Evolutionary conservation across 2,888 invertebrate genomes (phyloP).

Genomic region (Himalopsyche japonica): DNA sequence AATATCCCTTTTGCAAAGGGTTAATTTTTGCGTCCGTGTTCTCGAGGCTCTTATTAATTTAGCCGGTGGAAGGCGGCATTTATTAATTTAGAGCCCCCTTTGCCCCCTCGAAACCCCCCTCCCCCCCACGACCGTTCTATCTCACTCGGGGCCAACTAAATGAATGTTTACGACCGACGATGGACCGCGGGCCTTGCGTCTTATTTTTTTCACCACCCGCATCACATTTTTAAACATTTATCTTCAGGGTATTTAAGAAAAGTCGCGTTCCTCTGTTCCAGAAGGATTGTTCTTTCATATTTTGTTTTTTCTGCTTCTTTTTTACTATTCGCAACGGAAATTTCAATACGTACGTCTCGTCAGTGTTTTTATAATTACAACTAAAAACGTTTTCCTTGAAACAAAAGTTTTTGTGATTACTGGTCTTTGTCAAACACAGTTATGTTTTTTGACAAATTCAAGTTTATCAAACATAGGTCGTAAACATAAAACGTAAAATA

Average conservation of each 20-base stretch:
- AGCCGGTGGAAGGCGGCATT: constrained; percentile 28
- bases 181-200: constrained; percentile 27
- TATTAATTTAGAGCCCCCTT: constrained; percentile 28
- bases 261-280: not conserved
- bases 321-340: too few species aligned
- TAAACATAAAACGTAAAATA: too few species aligned
- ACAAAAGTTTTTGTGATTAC: too few species aligned
- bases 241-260: constrained; percentile 21
- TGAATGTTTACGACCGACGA: constrained; percentile 33
- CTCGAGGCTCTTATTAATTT: constrained; percentile 33
- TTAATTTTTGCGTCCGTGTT: not conserved
- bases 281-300: not conserved
- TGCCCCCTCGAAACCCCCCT: too few species aligned
- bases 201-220: not conserved
- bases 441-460: too few species aligned
- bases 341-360: too few species aligned
- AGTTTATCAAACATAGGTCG: too few species aligned
- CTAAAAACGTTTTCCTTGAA: too few species aligned
- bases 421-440: too few species aligned
- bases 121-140: constrained; percentile 5
- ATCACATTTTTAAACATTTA: constrained; percentile 28
- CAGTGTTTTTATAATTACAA: too few species aligned
- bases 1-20: not conserved
- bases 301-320: too few species aligned
- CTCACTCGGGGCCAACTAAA: constrained; percentile 24